Evolutionary conservation across 1,140 invertebrate genomes (phyloP).

Genomic region (Euborellia annulipes): DNA sequence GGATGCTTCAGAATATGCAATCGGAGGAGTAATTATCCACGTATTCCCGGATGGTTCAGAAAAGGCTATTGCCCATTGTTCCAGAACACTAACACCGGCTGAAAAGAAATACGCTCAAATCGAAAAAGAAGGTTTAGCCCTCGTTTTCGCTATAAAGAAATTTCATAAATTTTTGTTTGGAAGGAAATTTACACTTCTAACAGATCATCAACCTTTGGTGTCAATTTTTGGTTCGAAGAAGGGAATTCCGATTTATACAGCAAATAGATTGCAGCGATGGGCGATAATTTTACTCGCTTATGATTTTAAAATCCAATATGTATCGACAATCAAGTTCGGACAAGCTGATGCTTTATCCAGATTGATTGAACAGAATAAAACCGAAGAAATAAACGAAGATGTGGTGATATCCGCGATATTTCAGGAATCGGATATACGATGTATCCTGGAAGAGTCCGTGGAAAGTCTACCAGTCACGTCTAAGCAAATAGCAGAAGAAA

Average conservation of each 20-base stretch:
- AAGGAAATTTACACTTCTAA: constrained; percentile 26
- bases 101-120: constrained; percentile 25
- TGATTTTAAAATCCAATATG: constrained; percentile 18
- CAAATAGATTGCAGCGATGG: constrained; percentile 27
- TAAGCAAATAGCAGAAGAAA: too few relatives aligned
- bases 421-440: too few relatives aligned
- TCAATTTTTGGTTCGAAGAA: constrained; percentile 24
- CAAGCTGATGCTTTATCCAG: too few relatives aligned
- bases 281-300: constrained; percentile 26
- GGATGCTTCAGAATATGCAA: constrained; percentile 10
- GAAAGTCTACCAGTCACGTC: too few relatives aligned
- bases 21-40: constrained; percentile 17
- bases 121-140: constrained; percentile 32
- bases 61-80: constrained; percentile 23
- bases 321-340: too few relatives aligned
- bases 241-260: constrained; percentile 24
- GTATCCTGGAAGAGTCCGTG: too few relatives aligned
- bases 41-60: too few relatives aligned
- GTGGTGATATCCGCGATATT: too few relatives aligned
- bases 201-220: constrained; percentile 30
- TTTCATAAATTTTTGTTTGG: constrained; percentile 27
- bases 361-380: too few relatives aligned
- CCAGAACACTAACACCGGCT: constrained; percentile 12
- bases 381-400: too few relatives aligned
- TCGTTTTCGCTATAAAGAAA: constrained; percentile 27